Conservation (phyloP, 2,888 invertebrate genomes). For the Drosophila helvetica region DNA sequence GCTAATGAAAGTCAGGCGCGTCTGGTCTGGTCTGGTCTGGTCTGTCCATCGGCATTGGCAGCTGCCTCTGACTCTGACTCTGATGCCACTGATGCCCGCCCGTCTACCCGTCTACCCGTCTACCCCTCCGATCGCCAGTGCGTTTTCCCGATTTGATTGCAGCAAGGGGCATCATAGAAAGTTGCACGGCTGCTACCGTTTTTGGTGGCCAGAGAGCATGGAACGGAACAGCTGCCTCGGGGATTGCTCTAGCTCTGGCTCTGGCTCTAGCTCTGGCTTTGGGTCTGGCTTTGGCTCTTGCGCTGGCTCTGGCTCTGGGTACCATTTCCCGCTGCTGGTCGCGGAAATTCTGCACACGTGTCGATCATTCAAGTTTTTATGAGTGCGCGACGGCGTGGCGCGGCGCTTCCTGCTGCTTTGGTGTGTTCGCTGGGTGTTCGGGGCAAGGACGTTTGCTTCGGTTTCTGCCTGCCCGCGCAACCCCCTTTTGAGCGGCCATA, state of each 20-base stretch:
- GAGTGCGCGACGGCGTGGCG: conserved; percentile 48
- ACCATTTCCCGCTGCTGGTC: conserved; percentile 11
- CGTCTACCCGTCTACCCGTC: no score
- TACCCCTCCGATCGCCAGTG: conserved; percentile 21
- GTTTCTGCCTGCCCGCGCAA: conserved; percentile 36
- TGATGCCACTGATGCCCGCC: conserved; percentile 51
- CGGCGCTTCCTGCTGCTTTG: conserved; percentile 62
- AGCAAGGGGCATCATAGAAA: conserved; percentile 73
- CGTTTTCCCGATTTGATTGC: conserved; percentile 66
- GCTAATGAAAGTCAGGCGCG: conserved; percentile 76
- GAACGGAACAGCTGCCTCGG: conserved; percentile 56
- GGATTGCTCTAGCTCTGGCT: conserved; percentile 25
- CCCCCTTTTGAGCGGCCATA: conserved; percentile 27
- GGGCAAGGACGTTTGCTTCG: conserved; percentile 66
- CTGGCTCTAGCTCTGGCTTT: conserved; percentile 26
- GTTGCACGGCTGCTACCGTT: conserved; percentile 77
- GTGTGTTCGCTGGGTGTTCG: conserved; percentile 24
- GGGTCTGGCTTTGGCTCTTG: conserved; percentile 29
- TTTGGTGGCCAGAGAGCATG: conserved; percentile 41
- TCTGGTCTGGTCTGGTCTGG: conserved; percentile 44
- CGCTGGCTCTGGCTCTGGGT: conserved; percentile 6
- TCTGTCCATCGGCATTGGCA: conserved; percentile 51
- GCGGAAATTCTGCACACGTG: conserved; percentile 78
- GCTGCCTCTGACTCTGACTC: conserved; percentile 38
- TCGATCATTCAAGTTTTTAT: conserved; percentile 72